Percentiles rank a stretch among this genome's conserved stretches.
Evolutionary conservation across 2,113 vertebrate genomes (phyloP).

Genomic region (Pelodiscus sinensis): DNA sequence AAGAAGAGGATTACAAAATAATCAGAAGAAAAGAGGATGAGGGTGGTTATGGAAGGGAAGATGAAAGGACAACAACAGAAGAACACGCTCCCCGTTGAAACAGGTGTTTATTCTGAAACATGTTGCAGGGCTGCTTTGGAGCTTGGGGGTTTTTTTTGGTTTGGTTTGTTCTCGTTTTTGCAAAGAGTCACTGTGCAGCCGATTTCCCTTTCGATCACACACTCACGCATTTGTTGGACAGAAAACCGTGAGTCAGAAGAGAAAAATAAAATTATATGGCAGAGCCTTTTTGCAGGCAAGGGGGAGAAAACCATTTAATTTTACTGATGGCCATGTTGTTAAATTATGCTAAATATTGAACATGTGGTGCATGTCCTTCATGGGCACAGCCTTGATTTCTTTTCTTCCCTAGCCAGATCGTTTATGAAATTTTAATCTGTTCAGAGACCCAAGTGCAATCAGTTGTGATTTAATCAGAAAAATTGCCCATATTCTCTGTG

Average conservation of each 20-base stretch:
- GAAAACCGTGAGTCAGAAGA: neutral
- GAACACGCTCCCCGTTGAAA: slow-evolving; percentile 61
- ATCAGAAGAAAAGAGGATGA: slow-evolving; percentile 59
- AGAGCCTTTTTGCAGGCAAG: neutral
- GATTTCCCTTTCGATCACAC: slow-evolving; percentile 28
- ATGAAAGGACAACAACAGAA: slow-evolving; percentile 47
- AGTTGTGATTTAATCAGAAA: slow-evolving; percentile 13
- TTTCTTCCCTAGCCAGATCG: neutral
- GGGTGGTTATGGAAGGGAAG: slow-evolving; percentile 22
- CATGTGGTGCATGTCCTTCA: neutral
- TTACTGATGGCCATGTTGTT: slow-evolving; percentile 47
- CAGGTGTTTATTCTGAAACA: slow-evolving; percentile 76
- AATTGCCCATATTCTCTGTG: neutral
- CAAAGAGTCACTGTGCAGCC: neutral
- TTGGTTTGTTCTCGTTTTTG: neutral
- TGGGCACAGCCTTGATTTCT: neutral
- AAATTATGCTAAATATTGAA: slow-evolving; percentile 34
- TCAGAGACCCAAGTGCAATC: slow-evolving; percentile 12
- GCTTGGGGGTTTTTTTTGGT: neutral
- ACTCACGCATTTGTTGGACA: slow-evolving; percentile 54
- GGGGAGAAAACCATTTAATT: slow-evolving; percentile 49
- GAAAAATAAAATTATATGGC: slow-evolving; percentile 34
- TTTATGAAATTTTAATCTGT: slow-evolving; percentile 41
- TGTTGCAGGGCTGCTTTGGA: slow-evolving; percentile 72
- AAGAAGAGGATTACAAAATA: slow-evolving; percentile 58